A percentile compares a stretch with the other conserved stretches of the same genome.
Evolutionary conservation across 1,140 invertebrate species (phyloP).

Genomic region (Drosophila sproati): DNA sequence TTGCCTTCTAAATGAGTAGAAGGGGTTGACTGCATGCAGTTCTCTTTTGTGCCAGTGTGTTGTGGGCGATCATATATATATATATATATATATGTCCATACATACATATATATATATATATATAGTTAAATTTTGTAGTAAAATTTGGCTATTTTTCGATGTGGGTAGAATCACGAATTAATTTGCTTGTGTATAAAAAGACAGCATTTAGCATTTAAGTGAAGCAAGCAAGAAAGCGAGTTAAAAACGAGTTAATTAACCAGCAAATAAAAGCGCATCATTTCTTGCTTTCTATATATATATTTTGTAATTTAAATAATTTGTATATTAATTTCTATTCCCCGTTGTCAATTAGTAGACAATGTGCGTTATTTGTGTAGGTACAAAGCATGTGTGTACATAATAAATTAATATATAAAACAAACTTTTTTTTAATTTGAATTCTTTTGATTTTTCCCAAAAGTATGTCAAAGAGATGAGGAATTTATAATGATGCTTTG

Average conservation of each 20-base stretch:
- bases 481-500: constrained; percentile 8
- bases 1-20: constrained; percentile 87
- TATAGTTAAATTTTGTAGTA: constrained; percentile 4
- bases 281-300: constrained; percentile 27
- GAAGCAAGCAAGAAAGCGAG: constrained; percentile 7
- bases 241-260: neutral
- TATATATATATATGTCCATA: constrained; percentile 40
- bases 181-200: constrained; percentile 35
- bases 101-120: constrained; percentile 5
- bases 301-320: constrained; percentile 32
- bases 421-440: constrained; percentile 9
- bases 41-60: neutral
- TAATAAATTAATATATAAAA: constrained; percentile 9
- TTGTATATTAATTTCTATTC: constrained; percentile 23
- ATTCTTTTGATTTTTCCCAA: neutral
- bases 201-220: constrained; percentile 47
- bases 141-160: constrained; percentile 33
- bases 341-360: neutral
- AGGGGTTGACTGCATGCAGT: neutral
- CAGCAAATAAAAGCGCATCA: constrained; percentile 6
- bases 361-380: too few relatives aligned
- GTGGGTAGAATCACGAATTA: constrained; percentile 26
- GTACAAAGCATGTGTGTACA: constrained; percentile 9
- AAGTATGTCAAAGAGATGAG: neutral
- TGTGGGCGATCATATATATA: constrained; percentile 52